These are phyloP conservation scores for Gymnorhina tibicen DNA, from an alignment of 2,113 vertebrate species.

Conservation along the genomic window DNA sequence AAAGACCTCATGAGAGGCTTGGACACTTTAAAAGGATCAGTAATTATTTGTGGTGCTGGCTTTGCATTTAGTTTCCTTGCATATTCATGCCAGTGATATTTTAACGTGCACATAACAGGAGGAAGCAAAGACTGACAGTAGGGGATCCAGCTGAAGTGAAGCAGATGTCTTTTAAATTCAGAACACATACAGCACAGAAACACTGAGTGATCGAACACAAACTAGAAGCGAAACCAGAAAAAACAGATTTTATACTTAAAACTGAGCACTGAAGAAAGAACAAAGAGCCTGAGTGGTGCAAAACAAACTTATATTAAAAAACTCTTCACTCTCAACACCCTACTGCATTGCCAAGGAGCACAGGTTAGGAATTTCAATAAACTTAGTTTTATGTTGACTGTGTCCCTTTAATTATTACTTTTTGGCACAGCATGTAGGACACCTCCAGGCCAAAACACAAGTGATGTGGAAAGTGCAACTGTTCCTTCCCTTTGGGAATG, in stretches of 20 bases:
- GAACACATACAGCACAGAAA: conserved; percentile 38
- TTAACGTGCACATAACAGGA: neutral
- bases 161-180: conserved; percentile 59
- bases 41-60: conserved; percentile 36
- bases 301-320: neutral
- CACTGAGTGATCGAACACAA: conserved; percentile 25
- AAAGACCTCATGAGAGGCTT: conserved; percentile 5
- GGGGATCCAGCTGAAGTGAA: conserved; percentile 50
- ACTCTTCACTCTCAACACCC: neutral
- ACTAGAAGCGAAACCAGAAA: neutral
- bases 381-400: neutral
- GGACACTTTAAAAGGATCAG: conserved; percentile 44
- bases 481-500: neutral
- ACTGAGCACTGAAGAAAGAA: neutral
- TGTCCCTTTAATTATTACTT: conserved; percentile 20
- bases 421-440: neutral
- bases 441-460: conserved; percentile 33
- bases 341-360: neutral
- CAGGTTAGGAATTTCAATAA: conserved; percentile 14
- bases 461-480: neutral
- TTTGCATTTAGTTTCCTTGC: conserved; percentile 32
- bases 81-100: conserved; percentile 48
- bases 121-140: conserved; percentile 29
- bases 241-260: neutral
- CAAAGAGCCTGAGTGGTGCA: neutral